These are phyloP conservation scores for Hypomecis punctinalis DNA, from an alignment of 2,888 invertebrate species.

Conservation along the genomic window DNA sequence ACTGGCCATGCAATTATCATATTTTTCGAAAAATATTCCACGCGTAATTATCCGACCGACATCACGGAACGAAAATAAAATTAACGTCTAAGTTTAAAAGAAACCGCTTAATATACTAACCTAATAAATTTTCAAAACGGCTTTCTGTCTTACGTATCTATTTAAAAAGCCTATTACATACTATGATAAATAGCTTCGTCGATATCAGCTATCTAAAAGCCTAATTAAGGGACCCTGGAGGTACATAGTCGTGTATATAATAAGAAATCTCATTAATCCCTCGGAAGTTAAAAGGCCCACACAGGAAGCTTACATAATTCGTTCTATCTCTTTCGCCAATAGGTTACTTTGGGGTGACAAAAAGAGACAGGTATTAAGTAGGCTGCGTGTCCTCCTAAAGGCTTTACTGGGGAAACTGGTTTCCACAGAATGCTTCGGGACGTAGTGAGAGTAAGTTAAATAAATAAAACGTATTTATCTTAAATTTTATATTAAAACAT, in stretches of 20 bases:
- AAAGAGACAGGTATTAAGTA: conserved; percentile 73
- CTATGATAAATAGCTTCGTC: conserved; percentile 43
- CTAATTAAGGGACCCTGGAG: conserved; percentile 56
- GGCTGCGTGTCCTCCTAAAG: conserved; percentile 73
- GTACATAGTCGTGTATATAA: conserved; percentile 57
- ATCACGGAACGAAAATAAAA: conserved; percentile 41
- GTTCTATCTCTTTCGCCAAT: conserved; percentile 58
- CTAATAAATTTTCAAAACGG: conserved; percentile 44
- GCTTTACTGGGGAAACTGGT: conserved; percentile 78
- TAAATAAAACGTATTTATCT: conserved; percentile 26
- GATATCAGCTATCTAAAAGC: conserved; percentile 59
- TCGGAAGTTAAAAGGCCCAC: conserved; percentile 59
- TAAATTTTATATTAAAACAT: conserved; percentile 5
- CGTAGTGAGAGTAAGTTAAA: conserved; percentile 48
- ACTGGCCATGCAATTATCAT: conserved; percentile 35
- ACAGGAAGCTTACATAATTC: conserved; percentile 55
- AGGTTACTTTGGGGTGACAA: conserved; percentile 47
- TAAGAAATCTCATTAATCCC: conserved; percentile 62
- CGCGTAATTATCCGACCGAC: conserved; percentile 41
- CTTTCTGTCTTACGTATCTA: conserved; percentile 45
- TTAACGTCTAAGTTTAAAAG: conserved; percentile 44
- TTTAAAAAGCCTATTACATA: conserved; percentile 43
- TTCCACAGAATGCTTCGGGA: conserved; percentile 78
- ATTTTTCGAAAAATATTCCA: conserved; percentile 45
- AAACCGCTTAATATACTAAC: conserved; percentile 46